These are phyloP conservation scores for Microcebus ravelobensis DNA, from an alignment of 2,113 vertebrate species.

Conservation along the genomic window DNA sequence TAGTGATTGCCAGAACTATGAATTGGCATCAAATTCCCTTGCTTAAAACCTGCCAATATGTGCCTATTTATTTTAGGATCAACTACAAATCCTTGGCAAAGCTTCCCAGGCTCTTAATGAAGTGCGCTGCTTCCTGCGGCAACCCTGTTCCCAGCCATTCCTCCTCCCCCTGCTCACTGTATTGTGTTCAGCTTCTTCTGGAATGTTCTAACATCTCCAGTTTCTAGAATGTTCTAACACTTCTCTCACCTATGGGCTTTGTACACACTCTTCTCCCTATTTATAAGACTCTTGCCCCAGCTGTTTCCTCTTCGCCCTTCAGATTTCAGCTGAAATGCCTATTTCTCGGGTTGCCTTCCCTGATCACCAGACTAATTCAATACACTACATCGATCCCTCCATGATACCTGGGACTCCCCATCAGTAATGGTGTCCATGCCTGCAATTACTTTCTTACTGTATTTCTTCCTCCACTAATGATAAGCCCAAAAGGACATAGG, in stretches of 20 bases:
- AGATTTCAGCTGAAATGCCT: not conserved
- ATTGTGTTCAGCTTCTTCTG: not conserved
- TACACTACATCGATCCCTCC: not conserved
- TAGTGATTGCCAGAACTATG: not conserved
- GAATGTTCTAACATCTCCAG: not conserved
- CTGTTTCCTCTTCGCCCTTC: not conserved
- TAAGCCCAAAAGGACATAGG: not conserved
- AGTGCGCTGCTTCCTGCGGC: not conserved
- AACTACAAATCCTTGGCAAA: not conserved
- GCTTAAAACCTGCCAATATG: not conserved
- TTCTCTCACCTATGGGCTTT: not conserved
- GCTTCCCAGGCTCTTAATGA: not conserved
- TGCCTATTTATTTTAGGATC: slow-evolving; percentile 41
- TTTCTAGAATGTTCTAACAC: slow-evolving; percentile 26
- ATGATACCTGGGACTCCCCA: not conserved
- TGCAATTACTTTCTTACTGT: not conserved
- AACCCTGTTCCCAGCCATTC: not conserved
- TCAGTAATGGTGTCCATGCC: not conserved
- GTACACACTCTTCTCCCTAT: not conserved
- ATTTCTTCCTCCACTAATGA: not conserved
- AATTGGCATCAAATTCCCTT: not conserved
- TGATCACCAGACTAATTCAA: not conserved
- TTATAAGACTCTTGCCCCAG: not conserved
- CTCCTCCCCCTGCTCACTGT: not conserved
- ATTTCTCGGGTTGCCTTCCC: not conserved